Percentiles rank a stretch among this genome's conserved stretches.
phyloP scores from a whole-genome alignment of 2,797 vertebrate genomes.

The Ambastaia sidthimunki region DNA sequence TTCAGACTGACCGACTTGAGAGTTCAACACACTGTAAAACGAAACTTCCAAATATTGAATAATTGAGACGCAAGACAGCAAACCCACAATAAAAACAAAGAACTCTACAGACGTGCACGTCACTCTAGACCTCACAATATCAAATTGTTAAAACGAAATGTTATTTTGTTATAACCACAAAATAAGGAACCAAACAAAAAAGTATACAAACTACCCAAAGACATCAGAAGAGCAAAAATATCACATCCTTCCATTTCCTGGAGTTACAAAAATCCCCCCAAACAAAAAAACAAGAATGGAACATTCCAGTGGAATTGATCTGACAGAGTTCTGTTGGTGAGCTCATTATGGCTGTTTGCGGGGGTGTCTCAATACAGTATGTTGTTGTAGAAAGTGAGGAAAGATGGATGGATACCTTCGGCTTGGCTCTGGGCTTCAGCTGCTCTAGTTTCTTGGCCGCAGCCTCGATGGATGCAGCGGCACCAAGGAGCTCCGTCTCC shows the following conservation, averaged over 20 bases:
- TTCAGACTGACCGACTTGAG: slow-evolving; percentile 65
- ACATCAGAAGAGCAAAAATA: slow-evolving; percentile 52
- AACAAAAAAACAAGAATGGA: slow-evolving; percentile 26
- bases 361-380: slow-evolving; percentile 20
- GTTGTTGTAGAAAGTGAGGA: slow-evolving; percentile 1
- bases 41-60: slow-evolving; percentile 62
- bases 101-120: background rate
- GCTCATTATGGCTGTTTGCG: slow-evolving; percentile 17
- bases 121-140: background rate
- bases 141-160: background rate
- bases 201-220: background rate
- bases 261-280: background rate
- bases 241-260: background rate
- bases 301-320: slow-evolving; percentile 47
- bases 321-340: slow-evolving; percentile 34
- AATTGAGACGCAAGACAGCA: slow-evolving; percentile 56
- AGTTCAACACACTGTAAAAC: slow-evolving; percentile 68
- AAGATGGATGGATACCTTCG: slow-evolving; percentile 82
- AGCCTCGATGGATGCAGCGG: slow-evolving; percentile 98
- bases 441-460: slow-evolving; percentile 99
- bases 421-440: slow-evolving; percentile 95
- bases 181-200: background rate
- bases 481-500: slow-evolving; percentile 94
- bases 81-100: background rate
- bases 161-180: background rate